Conservation (phyloP, 2,888 invertebrate genomes). For the Nematopogon swammerdamellus region DNA sequence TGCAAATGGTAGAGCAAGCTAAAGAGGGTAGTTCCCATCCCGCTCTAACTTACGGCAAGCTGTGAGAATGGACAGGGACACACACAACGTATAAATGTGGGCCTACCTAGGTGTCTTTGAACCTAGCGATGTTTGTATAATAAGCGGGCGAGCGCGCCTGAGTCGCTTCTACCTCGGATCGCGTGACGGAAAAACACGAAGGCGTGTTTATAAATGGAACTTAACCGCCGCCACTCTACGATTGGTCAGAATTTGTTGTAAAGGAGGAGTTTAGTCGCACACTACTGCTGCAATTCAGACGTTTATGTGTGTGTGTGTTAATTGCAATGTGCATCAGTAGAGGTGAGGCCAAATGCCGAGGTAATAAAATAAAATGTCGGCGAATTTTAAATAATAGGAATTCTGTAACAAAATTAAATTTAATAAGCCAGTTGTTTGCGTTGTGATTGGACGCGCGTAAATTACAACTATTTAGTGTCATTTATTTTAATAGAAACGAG, state of each 20-base stretch:
- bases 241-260: constrained; percentile 44
- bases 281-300: constrained; percentile 16
- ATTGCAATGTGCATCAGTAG: constrained; percentile 46
- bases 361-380: not conserved
- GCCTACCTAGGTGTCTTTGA: not conserved
- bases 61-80: not conserved
- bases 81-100: not conserved
- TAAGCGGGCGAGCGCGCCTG: constrained; percentile 41
- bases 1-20: no score
- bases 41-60: not conserved
- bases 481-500: not conserved
- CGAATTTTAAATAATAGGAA: not conserved
- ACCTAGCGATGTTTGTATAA: not conserved
- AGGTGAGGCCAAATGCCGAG: constrained; percentile 19
- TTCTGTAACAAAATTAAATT: not conserved
- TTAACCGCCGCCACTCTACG: constrained; percentile 33
- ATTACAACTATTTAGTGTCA: not conserved
- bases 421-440: not conserved
- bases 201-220: constrained; percentile 50
- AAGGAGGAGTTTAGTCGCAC: constrained; percentile 46
- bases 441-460: not conserved
- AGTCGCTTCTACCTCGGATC: constrained; percentile 32
- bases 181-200: constrained; percentile 51
- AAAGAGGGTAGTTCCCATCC: no score
- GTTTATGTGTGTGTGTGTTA: constrained; percentile 39